Base-by-base conservation (phyloP, 2,888 invertebrate species). In the Trichopoda pennipes region DNA sequence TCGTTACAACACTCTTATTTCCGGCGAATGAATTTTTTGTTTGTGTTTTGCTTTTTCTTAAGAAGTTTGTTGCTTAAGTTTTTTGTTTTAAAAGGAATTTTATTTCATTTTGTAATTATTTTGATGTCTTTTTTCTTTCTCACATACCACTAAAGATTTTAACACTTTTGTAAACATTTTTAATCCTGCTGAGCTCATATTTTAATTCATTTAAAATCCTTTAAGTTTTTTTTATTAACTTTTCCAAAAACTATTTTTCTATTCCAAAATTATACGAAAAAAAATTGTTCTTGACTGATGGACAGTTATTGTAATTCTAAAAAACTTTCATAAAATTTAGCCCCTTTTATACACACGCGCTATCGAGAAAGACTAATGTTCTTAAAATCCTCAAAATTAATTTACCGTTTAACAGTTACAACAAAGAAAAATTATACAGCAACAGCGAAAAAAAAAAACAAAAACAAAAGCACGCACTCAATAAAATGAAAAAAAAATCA, bases 61-160 rank as follows among this genome's bases (percentile, higher is more conserved):
- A n/a, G 12, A 38, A 38, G 38, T 38, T 38, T 12, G 38, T 38
- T 3, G 38, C n/a, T 76, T 68, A 60, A 47, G 32, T 55, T 21
- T 60, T 68, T 53, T 44, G 53, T 61, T 32, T 28, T 47, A n/a
- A 1, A 28, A 7, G n/a, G 12, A 19, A 10, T 74, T 38, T 23
- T 44, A 1, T 53, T 32, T 14, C 6, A 21, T 12, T 44, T 49
- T 47, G 58, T n/a, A 49, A 2, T 51, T 12, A 0, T 10, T 6
- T 56, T 55, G 17, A 12, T 47, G 8, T 51, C 55, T 69, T 1
- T 49, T 61, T 19, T 66, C 51, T 51, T 28, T 53, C 21, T 17
- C 84, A 84, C 81, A 66, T 81, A 81, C 83, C 80, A 77, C 72
- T 51, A 80, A 66, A 60, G 17, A 21, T 70, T 74, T 73, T 7